phyloP scores from a whole-genome alignment of 2,797 vertebrate species.

The Bucorvus abyssinicus region DNA sequence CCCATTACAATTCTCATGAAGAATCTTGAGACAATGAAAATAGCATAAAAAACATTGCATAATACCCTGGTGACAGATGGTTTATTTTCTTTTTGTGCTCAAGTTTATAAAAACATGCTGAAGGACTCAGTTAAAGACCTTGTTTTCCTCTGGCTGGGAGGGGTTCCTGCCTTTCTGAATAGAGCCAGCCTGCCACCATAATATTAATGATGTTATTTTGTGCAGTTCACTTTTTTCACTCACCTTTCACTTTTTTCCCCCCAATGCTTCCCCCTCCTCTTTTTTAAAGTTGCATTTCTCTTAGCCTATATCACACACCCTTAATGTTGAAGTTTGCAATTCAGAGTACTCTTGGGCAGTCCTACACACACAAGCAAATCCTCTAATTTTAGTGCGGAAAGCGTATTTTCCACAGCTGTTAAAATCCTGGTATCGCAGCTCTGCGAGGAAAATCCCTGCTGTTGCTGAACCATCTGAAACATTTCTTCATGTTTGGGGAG shows the following conservation, averaged over 20 bases:
- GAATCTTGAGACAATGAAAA: constrained; percentile 24
- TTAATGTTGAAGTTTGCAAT: neutral
- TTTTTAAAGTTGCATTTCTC: neutral
- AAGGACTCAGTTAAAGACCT: neutral
- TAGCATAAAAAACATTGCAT: constrained; percentile 20
- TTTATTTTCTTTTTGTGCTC: constrained; percentile 34
- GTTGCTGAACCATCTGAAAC: constrained; percentile 41
- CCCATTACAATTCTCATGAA: neutral
- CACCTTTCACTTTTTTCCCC: neutral
- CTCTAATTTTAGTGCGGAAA: constrained; percentile 5
- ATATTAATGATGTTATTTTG: neutral
- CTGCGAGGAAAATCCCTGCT: constrained; percentile 6
- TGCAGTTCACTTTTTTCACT: neutral
- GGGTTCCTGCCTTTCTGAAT: neutral
- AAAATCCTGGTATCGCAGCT: neutral
- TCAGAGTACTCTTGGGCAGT: neutral
- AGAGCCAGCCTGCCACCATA: neutral
- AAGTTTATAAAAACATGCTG: constrained; percentile 47
- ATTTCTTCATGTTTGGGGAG: neutral
- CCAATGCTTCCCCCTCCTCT: neutral
- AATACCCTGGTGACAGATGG: constrained; percentile 52
- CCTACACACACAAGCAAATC: neutral
- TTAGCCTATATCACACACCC: neutral
- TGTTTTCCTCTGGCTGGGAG: neutral
- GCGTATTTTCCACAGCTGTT: constrained; percentile 40